Evolutionary conservation across 2,113 vertebrate genomes (phyloP).

Genomic region (Zapus hudsonius): DNA sequence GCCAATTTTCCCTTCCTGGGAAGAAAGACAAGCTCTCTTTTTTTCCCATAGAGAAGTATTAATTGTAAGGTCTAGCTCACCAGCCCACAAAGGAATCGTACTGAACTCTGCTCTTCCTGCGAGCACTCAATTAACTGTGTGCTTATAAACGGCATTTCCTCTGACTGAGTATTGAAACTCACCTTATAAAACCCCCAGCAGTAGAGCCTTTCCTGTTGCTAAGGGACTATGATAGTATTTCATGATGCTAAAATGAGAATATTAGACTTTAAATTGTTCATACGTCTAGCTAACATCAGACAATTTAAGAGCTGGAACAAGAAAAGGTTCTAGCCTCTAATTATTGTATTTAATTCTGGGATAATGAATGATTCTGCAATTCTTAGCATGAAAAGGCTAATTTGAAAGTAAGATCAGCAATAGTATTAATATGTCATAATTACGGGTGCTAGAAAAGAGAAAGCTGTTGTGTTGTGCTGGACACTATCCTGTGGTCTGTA

Average conservation of each 20-base stretch:
- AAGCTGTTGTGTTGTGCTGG: background rate
- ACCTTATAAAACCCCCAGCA: constrained; percentile 76
- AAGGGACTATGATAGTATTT: constrained; percentile 66
- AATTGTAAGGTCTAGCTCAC: constrained; percentile 72
- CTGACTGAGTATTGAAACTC: constrained; percentile 61
- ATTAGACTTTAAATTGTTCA: constrained; percentile 52
- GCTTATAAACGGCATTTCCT: constrained; percentile 77
- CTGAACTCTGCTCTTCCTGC: constrained; percentile 72
- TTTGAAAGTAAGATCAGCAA: constrained; percentile 14
- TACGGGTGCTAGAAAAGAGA: background rate
- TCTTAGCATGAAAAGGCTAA: constrained; percentile 21
- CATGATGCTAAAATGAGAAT: constrained; percentile 53
- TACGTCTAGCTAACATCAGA: constrained; percentile 20
- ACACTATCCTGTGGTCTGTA: background rate
- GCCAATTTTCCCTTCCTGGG: constrained; percentile 71
- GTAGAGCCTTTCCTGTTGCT: constrained; percentile 63
- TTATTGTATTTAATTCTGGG: constrained; percentile 1
- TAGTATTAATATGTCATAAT: background rate
- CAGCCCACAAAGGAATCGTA: constrained; percentile 62
- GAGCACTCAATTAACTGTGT: constrained; percentile 64
- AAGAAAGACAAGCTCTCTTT: constrained; percentile 68
- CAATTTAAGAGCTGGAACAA: constrained; percentile 43
- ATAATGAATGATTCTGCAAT: constrained; percentile 26
- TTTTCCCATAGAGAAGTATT: constrained; percentile 70
- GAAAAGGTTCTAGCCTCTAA: constrained; percentile 35